Evolutionary conservation across 2,113 vertebrate genomes (phyloP).

Genomic region (Galemys pyrenaicus): DNA sequence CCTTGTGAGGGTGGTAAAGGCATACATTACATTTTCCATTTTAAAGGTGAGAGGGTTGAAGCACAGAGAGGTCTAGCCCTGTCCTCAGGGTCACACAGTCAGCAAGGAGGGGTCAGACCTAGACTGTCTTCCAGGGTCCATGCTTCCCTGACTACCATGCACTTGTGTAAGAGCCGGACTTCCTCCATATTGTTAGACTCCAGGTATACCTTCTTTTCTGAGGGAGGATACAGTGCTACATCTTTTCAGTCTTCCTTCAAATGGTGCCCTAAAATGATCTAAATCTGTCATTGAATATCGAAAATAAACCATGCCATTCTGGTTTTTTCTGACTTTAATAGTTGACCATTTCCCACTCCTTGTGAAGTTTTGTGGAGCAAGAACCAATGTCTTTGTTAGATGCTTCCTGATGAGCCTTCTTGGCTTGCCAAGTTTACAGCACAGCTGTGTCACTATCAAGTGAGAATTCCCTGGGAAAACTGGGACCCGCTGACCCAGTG

Average conservation of each 20-base stretch:
- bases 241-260: neutral
- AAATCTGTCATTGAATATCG: neutral
- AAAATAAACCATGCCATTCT: neutral
- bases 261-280: neutral
- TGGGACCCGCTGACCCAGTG: neutral
- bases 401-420: neutral
- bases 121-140: neutral
- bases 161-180: neutral
- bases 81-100: neutral
- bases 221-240: neutral
- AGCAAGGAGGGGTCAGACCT: neutral
- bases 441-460: fast-evolving
- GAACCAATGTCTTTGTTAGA: neutral
- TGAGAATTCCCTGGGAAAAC: neutral
- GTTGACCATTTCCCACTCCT: neutral
- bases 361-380: neutral
- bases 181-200: fast-evolving
- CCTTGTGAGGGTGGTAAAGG: neutral
- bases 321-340: neutral
- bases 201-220: neutral
- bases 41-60: neutral
- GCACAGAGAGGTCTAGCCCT: neutral
- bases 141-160: neutral
- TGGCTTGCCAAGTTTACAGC: too few species aligned
- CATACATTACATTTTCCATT: neutral